These are phyloP conservation scores for sheep (Ovis aries) DNA, from an alignment of 2,113 vertebrate genomes.

Conservation along the genomic window ARS-UI_Ramb_v3.0 NC_056054.1:44855501-44856000, in stretches of 20 bases:
- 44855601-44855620: not conserved
- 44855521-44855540: not conserved
- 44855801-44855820: not conserved
- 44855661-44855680: not conserved
- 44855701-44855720: not conserved
- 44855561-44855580: not conserved
- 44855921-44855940: not conserved
- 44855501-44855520: not conserved
- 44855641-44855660: not conserved
- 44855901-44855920: not conserved
- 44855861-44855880: not conserved
- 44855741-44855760: not conserved
- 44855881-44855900: not conserved
- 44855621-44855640: not conserved
- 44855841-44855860: not conserved
- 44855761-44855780: not conserved
- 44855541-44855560: not conserved
- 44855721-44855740: not conserved
- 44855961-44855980: not conserved
- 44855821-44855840: not conserved
- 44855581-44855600: not conserved
- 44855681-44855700: not conserved
- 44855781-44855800: rapidly evolving
- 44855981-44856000: not conserved
- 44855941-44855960: not conserved